These are phyloP conservation scores for Gryllus bimaculatus DNA, from an alignment of 1,140 invertebrate genomes.

Conservation along the genomic window DNA sequence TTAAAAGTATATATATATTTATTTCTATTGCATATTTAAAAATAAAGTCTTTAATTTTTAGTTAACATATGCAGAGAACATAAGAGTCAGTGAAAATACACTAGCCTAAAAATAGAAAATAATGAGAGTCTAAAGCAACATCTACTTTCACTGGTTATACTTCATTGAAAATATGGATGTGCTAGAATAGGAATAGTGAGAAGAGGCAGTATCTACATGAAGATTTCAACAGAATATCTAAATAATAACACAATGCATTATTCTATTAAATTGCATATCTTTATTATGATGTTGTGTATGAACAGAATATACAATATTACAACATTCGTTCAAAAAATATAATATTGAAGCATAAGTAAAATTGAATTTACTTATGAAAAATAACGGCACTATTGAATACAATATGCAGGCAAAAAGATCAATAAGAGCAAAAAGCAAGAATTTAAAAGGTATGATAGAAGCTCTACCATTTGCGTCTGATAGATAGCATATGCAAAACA, in stretches of 20 bases:
- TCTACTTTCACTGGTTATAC: too few relatives aligned
- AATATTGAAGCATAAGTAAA: slow-evolving; percentile 14
- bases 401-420: background rate
- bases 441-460: slow-evolving; percentile 11
- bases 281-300: slow-evolving; percentile 17
- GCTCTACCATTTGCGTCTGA: slow-evolving; percentile 12
- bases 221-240: too few relatives aligned
- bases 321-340: slow-evolving; percentile 12
- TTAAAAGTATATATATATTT: too few relatives aligned
- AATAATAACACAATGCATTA: background rate
- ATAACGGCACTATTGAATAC: slow-evolving; percentile 11
- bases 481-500: slow-evolving; percentile 8
- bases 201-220: too few relatives aligned
- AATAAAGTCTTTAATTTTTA: too few relatives aligned
- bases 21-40: too few relatives aligned
- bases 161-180: too few relatives aligned
- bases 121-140: too few relatives aligned
- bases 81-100: too few relatives aligned
- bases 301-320: slow-evolving; percentile 19
- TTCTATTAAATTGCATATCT: slow-evolving; percentile 13
- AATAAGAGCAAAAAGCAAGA: slow-evolving; percentile 12
- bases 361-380: slow-evolving; percentile 5
- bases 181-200: too few relatives aligned
- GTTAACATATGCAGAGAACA: too few relatives aligned
- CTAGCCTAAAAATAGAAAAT: too few relatives aligned